Base-by-base conservation (phyloP, 2,113 vertebrate species). In the Hyperoodon ampullatus region DNA sequence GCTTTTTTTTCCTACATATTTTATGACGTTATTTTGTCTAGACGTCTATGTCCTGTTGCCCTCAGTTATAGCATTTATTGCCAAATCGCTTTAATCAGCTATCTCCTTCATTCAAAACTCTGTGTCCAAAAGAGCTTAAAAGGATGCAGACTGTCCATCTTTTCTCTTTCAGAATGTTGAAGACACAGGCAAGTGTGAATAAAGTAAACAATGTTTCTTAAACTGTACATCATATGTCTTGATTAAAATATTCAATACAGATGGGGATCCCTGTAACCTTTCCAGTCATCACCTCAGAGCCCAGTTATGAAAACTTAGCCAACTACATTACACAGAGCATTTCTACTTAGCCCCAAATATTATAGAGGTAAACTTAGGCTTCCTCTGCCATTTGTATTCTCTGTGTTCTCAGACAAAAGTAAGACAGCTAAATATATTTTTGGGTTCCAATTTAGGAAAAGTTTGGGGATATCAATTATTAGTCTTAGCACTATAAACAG, bases 61-160 rank as follows among this genome's bases (percentile, higher is more conserved):
- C 33, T 70, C 55, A 58, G 6, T 89, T 85, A 94, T 84, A 66
- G 44, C 15, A 2, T 68, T 96, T 12, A 87, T 2, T 3, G 63
- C 92, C 47, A 80, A 47, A 55, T 39, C 80, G 4, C 74, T 97
- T 92, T 82, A 77, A 65, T 93, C 19, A 55, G 18, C 58, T 77
- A 47, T 85, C 77, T 61, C 23, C 83, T 96, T 70, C 88, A 58
- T 92, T 95, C 26, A 71, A 94, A 93, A 91, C 71, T 70, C 21
- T 90, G 35, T 19, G 0, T 75, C 72, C 80, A 84, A 75, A 78
- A 77, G 28, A 94, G 35, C 81, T 16, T 11, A 75, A 85, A 95
- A 65, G 68, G 50, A 91, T 5, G 12, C 18, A 53, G 5, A 77
- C 12, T 30, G 30, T 28, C 55, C 53, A 6, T 44, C 14, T 70